phyloP scores from a whole-genome alignment of 1,140 invertebrate species.

The Agrypnia vestita region DNA sequence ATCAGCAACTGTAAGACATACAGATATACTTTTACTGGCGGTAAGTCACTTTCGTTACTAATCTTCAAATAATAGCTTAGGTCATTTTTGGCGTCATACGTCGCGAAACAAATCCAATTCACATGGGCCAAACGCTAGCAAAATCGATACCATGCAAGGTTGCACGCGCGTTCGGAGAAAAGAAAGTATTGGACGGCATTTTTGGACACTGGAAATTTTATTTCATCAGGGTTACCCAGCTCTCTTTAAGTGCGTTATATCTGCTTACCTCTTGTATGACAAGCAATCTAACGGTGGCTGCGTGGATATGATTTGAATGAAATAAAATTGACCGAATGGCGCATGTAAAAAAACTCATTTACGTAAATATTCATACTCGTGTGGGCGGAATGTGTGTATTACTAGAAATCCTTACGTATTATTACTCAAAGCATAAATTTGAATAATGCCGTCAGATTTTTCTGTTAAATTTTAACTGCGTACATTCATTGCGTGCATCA shows the following conservation, averaged over 20 bases:
- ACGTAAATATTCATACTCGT: no score
- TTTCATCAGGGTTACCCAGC: constrained; percentile 30
- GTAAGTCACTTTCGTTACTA: background rate
- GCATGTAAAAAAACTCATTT: no score
- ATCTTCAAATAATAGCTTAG: constrained; percentile 11
- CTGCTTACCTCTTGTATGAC: no score
- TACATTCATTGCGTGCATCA: no score
- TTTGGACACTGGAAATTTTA: constrained; percentile 37
- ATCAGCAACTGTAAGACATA: background rate
- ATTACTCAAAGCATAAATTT: no score
- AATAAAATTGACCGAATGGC: background rate
- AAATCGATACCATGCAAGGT: constrained; percentile 18
- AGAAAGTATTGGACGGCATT: constrained; percentile 28
- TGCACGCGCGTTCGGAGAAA: constrained; percentile 30
- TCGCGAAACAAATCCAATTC: background rate
- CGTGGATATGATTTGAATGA: background rate
- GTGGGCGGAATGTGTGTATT: no score
- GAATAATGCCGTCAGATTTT: no score
- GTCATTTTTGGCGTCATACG: background rate
- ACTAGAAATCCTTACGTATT: no score
- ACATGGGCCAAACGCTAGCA: background rate
- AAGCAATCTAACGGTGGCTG: background rate
- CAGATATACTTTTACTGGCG: background rate
- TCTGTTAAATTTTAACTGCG: no score
- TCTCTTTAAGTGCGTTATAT: background rate